Conservation (phyloP, 2,888 invertebrate genomes). For the Branchellion lobata region DNA sequence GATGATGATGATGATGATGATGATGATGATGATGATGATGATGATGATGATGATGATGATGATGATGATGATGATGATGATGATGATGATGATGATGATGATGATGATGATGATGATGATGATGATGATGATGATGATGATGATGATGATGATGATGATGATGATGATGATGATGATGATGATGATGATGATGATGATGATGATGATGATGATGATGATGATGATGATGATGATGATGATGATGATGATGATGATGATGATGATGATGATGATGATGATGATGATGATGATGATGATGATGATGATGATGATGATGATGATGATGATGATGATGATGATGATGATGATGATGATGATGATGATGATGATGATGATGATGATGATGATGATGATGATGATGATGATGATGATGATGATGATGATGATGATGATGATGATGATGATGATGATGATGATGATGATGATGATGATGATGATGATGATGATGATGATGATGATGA, state of each 20-base stretch:
- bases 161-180: conserved; percentile 15
- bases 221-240: conserved; percentile 19
- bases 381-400: conserved; percentile 7
- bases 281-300: conserved; percentile 3
- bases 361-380: conserved; percentile 20
- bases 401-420: neutral
- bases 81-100: conserved; percentile 14
- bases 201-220: conserved; percentile 8
- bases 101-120: conserved; percentile 1
- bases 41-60: conserved; percentile 34
- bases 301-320: neutral
- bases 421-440: conserved; percentile 17
- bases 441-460: neutral
- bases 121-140: conserved; percentile 17
- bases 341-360: neutral
- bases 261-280: conserved; percentile 21
- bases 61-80: conserved; percentile 29
- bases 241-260: neutral
- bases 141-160: neutral
- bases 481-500: conserved; percentile 9
- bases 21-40: conserved; percentile 29
- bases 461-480: conserved; percentile 19
- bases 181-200: conserved; percentile 3
- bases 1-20: conserved; percentile 28
- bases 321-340: conserved; percentile 22